A percentile compares a stretch with the other conserved stretches of the same genome.
Evolutionary conservation across 2,113 vertebrate genomes (phyloP).

Genomic region (Chaetodon auriga): DNA sequence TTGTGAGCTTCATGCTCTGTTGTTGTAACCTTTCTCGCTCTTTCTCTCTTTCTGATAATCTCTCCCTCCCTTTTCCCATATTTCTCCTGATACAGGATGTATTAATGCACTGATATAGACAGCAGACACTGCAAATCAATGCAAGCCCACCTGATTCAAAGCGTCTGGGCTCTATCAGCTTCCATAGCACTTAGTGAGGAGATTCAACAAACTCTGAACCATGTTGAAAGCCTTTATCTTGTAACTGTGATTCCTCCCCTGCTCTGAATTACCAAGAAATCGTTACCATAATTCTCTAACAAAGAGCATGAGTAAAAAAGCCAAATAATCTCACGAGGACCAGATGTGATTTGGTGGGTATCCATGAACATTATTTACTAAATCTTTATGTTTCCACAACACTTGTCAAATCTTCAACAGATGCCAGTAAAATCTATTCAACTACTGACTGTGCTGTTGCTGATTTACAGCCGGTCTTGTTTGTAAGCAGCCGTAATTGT

Average conservation of each 20-base stretch:
- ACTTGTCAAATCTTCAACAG: constrained; percentile 32
- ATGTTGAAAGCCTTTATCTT: constrained; percentile 70
- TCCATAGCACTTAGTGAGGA: constrained; percentile 18
- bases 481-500: constrained; percentile 21
- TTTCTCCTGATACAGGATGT: constrained; percentile 15
- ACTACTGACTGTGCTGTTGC: constrained; percentile 30
- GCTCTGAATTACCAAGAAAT: constrained; percentile 73
- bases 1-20: constrained; percentile 79
- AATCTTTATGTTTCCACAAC: constrained; percentile 66
- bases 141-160: constrained; percentile 33
- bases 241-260: constrained; percentile 49
- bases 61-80: constrained; percentile 49
- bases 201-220: constrained; percentile 47
- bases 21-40: constrained; percentile 82
- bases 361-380: constrained; percentile 60
- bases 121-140: constrained; percentile 16
- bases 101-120: constrained; percentile 12
- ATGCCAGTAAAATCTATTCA: constrained; percentile 47
- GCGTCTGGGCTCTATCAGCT: constrained; percentile 39
- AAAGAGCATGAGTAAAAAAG: constrained; percentile 64
- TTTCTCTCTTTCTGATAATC: constrained; percentile 56
- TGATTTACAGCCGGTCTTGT: constrained; percentile 28
- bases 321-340: constrained; percentile 71
- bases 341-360: constrained; percentile 73
- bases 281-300: constrained; percentile 76